Evolutionary conservation across 2,888 invertebrate species (phyloP), one percentile per base, ranked within the genome.

Genomic region (Poecilus cupreus): DNA sequence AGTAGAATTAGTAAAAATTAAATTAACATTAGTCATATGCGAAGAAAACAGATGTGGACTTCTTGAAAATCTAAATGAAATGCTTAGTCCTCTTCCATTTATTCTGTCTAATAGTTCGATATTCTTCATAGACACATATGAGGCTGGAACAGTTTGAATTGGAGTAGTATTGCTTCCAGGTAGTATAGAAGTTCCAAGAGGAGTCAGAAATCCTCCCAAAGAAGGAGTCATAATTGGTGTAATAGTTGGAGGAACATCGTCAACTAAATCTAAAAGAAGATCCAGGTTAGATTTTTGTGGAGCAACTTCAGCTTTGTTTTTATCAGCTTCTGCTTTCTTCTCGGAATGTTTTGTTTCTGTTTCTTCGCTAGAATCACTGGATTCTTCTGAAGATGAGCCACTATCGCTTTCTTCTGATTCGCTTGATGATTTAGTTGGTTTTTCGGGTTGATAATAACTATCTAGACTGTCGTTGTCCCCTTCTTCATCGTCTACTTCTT

Each of bases 151-250:
- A 18, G 92, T 88, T 83, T 93, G 91, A 32, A 94, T 91, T 32
- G 87, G 85, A 81, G 86, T 89, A 89, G 85, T 77, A 57, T 64
- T 76, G 20, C 83, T 82, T 39, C 82, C 68, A 13, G 85, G 84
- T 6, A 82, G 80, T 37, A 84, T 83, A 22, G 54, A 49, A 22
- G 24, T 72, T 1, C 70, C 78, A 83, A 92, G 90, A 10, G 95
- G 95, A 0, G 94, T 93, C 39, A 96, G 89, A 86, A 96, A 93
- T 0, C 95, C 95, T 57, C 96, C 96, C 39, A 94, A 90, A 0
- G 96, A 96, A 82, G 96, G 96, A 37, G 96, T 96, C 93, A 96
- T 93, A 10, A 95, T 93, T 64, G 96, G 95, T 83, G 94, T 89
- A 46, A 92, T 90, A 82, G 92, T 91, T 46, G 94, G 93, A 80